Conservation (phyloP, 2,113 vertebrate species). For the Columba livia region DNA sequence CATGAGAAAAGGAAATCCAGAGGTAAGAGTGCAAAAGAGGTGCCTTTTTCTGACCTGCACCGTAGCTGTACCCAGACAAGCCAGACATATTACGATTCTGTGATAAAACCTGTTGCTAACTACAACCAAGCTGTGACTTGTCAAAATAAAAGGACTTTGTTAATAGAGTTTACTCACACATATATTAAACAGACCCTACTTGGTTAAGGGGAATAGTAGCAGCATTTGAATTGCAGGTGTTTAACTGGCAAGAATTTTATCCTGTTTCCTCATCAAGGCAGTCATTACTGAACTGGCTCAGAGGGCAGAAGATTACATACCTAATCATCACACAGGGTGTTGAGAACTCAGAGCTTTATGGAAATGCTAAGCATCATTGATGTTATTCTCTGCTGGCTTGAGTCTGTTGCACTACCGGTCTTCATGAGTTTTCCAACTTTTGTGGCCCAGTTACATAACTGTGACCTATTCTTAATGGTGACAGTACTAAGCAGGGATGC, state of each 20-base stretch:
- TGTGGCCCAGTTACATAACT: rapidly evolving
- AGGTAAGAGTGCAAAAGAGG: background rate
- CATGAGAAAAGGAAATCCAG: background rate
- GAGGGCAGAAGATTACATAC: background rate
- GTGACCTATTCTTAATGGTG: background rate
- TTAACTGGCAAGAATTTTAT: background rate
- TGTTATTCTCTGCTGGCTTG: background rate
- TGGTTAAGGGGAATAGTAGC: background rate
- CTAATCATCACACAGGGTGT: background rate
- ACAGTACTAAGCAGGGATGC: background rate
- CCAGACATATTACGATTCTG: background rate
- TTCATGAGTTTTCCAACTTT: background rate
- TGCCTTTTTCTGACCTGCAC: background rate
- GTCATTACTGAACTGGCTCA: constrained; percentile 11
- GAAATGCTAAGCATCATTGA: background rate
- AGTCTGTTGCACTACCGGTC: background rate
- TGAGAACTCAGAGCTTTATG: background rate
- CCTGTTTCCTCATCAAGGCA: background rate
- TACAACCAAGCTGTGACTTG: background rate
- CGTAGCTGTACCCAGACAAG: background rate
- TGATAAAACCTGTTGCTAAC: constrained; percentile 2
- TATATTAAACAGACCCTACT: background rate
- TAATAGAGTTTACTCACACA: background rate
- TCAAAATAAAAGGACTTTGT: constrained; percentile 3
- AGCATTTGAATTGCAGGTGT: constrained; percentile 29